Evolutionary conservation across 2,113 vertebrate species (phyloP).

Genomic region (Chamaetylas fuelleborni): DNA sequence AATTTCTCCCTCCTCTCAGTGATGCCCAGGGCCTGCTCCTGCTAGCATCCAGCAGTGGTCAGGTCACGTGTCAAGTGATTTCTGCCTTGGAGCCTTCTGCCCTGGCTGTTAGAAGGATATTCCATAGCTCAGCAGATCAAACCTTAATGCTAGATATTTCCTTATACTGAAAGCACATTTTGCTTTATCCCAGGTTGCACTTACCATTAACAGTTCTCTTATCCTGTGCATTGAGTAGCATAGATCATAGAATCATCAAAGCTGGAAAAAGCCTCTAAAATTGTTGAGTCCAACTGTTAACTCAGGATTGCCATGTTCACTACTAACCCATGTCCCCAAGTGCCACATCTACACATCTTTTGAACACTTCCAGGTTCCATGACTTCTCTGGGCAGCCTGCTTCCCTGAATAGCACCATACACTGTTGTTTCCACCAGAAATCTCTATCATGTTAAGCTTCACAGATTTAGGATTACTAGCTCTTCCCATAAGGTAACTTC

Average conservation of each 20-base stretch:
- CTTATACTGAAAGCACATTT: neutral
- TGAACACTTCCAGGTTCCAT: neutral
- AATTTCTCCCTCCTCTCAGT: neutral
- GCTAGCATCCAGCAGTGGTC: too few species aligned
- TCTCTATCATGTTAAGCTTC: neutral
- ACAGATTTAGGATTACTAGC: neutral
- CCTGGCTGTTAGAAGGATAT: neutral
- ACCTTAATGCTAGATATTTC: neutral
- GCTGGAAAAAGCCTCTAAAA: neutral
- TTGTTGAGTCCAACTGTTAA: accelerated
- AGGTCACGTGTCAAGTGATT: accelerated
- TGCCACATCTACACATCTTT: neutral
- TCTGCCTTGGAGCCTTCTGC: neutral
- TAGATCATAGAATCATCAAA: neutral
- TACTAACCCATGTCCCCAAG: neutral
- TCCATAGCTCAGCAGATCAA: neutral
- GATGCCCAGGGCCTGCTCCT: neutral
- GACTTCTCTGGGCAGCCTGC: neutral
- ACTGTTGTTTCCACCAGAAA: neutral
- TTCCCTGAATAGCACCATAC: neutral
- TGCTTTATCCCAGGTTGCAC: neutral
- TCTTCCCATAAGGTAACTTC: neutral
- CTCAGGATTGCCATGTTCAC: neutral
- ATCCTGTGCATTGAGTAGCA: neutral
- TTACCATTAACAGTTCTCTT: neutral